Conservation (phyloP, 2,888 invertebrate genomes). For the Hyposoter dolosus region DNA sequence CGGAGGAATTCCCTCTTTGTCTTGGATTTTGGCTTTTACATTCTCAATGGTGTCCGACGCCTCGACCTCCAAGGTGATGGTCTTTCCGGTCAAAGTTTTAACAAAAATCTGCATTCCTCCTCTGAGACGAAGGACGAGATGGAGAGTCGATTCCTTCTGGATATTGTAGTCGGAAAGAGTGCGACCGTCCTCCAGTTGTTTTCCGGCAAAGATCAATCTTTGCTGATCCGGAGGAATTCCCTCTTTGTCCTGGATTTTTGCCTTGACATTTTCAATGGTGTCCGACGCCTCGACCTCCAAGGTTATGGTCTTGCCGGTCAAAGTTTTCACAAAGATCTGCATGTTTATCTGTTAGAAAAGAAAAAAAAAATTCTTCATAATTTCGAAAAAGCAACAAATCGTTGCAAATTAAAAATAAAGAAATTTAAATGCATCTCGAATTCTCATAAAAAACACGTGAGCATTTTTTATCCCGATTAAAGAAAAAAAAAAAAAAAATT, state of each 20-base stretch:
- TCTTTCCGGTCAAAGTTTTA: conserved; percentile 72
- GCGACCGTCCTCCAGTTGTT: conserved; percentile 67
- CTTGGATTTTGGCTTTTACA: conserved; percentile 73
- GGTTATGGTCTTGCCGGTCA: conserved; percentile 72
- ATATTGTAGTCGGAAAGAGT: conserved; percentile 51
- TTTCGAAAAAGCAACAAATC: neutral
- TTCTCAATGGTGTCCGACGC: conserved; percentile 74
- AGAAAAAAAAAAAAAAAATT: too few relatives aligned
- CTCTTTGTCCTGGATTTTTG: conserved; percentile 72
- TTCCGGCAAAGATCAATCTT: conserved; percentile 70
- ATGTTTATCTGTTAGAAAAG: conserved; percentile 71
- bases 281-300: conserved; percentile 72
- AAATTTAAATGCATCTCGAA: neutral
- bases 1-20: conserved; percentile 73
- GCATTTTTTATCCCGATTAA: too few relatives aligned
- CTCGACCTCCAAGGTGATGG: conserved; percentile 74
- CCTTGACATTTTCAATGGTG: conserved; percentile 71
- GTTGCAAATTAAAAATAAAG: neutral
- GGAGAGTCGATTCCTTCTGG: conserved; percentile 65
- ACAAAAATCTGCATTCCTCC: conserved; percentile 73
- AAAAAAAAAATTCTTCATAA: conserved; percentile 12
- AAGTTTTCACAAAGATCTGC: conserved; percentile 74
- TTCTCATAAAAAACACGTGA: neutral
- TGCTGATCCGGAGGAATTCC: conserved; percentile 71
- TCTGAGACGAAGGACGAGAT: conserved; percentile 66